Percentiles rank a stretch among this genome's conserved stretches.
phyloP scores from a whole-genome alignment of 2,797 vertebrate species.

The Manis javanica region DNA sequence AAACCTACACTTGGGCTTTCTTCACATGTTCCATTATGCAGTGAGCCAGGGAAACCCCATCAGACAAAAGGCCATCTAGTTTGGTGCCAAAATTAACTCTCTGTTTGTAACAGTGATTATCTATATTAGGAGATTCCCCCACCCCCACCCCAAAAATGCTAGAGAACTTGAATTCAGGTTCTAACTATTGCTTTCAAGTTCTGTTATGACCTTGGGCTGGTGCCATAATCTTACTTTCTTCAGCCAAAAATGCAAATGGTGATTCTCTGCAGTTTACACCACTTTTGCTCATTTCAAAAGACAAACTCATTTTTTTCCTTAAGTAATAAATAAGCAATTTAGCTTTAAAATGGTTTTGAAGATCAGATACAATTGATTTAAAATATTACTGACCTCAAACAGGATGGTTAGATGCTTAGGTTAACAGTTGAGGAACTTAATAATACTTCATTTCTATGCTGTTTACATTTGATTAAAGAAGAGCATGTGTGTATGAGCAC shows the following conservation, averaged over 20 bases:
- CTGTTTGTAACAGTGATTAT: neutral
- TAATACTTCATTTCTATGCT: neutral
- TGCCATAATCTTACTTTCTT: neutral
- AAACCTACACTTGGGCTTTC: neutral
- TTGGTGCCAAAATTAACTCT: neutral
- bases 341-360: neutral
- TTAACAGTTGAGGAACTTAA: neutral
- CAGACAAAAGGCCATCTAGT: neutral
- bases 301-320: neutral
- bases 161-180: neutral
- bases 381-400: neutral
- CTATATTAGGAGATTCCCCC: neutral
- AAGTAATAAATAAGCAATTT: neutral
- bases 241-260: neutral
- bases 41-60: neutral
- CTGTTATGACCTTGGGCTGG: neutral
- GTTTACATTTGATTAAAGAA: neutral
- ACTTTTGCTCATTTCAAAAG: conserved; percentile 42
- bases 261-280: neutral
- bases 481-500: neutral
- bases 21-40: neutral
- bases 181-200: neutral
- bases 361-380: neutral
- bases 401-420: neutral
- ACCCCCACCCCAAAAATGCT: neutral